Evolutionary conservation across 2,888 invertebrate species (phyloP).

Genomic region (Melieria crassipennis): DNA sequence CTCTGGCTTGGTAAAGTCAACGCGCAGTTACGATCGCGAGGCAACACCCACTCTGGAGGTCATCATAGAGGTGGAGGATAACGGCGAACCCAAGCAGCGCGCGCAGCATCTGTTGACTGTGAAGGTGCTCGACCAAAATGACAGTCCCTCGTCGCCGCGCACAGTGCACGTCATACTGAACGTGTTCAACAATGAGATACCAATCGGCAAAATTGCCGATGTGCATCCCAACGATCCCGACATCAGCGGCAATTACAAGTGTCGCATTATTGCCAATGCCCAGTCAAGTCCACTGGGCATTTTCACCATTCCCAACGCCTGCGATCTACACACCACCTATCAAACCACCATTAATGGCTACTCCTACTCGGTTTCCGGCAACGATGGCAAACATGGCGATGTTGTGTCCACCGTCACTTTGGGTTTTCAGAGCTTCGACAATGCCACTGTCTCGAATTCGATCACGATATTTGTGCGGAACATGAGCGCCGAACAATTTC

Average conservation of each 20-base stretch:
- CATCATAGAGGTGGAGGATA: constrained; percentile 87
- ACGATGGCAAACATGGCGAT: constrained; percentile 88
- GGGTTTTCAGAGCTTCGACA: constrained; percentile 82
- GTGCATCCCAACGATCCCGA: constrained; percentile 94
- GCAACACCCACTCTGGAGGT: constrained; percentile 78
- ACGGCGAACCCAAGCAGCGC: constrained; percentile 83
- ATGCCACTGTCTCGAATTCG: constrained; percentile 84
- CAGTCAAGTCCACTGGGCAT: constrained; percentile 68
- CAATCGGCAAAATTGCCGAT: constrained; percentile 86
- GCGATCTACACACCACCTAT: constrained; percentile 80
- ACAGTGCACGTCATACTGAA: constrained; percentile 83
- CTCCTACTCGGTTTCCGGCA: constrained; percentile 83
- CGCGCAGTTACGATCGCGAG: constrained; percentile 84
- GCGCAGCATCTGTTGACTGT: constrained; percentile 82
- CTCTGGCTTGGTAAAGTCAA: constrained; percentile 82
- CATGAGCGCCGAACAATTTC: constrained; percentile 78
- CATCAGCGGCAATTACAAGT: constrained; percentile 87
- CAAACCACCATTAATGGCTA: constrained; percentile 77
- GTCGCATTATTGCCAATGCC: constrained; percentile 77
- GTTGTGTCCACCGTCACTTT: constrained; percentile 88
- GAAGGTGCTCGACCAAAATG: constrained; percentile 86
- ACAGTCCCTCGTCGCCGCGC: constrained; percentile 86
- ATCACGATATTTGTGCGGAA: constrained; percentile 80
- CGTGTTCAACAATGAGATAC: constrained; percentile 79
- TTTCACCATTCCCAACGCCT: constrained; percentile 78